Evolutionary conservation across 2,797 vertebrate species (phyloP), one percentile per base, ranked within the genome.

Genomic region (Lepus oiostolus): DNA sequence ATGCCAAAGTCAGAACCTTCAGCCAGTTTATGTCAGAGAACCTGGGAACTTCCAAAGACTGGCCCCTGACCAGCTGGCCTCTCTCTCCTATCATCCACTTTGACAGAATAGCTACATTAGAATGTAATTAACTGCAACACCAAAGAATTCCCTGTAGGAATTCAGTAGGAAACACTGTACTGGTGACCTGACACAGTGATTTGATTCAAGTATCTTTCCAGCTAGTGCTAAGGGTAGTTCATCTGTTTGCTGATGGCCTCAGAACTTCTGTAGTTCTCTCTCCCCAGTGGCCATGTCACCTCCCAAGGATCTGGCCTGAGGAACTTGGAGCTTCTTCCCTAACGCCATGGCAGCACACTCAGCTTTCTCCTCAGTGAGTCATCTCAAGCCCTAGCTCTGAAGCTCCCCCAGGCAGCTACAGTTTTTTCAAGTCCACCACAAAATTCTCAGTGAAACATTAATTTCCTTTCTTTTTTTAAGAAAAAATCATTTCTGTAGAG

Each of bases 21-120:
- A 94, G 76, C 72, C 94, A 95, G 71, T 97, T 97, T 74, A 35
- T 97, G 26, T 86, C 47, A 3, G 80, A 96, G 70, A 96, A 96
- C 93, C 81, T 80, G 65, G 88, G 16, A 42, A 85, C 62, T 77
- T 91, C 95, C 2, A 70, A 79, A 54, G 85, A 14, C 85, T 1
- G 68, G 68, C 42, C 7, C 42, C 1, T 35, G 35, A n/a, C 19
- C 62, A 7, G 50, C 9, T 6, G 4, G 50, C 47, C 32, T 26
- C 42, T 28, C 12, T 26, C 58, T 60, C 38, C 47, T 63, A 24
- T 65, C 80, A 47, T 30, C 47, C 63, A 14, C 60, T 16, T n/a
- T 24, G 62, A 58, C 9, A 75, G 72, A 90, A 60, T 13, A 77
- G 68, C 42, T 3, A 30, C 28, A 22, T 32, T 32, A 21, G 35